Evolutionary conservation across 2,888 invertebrate genomes (phyloP).

Genomic region (Nasonia oneida): DNA sequence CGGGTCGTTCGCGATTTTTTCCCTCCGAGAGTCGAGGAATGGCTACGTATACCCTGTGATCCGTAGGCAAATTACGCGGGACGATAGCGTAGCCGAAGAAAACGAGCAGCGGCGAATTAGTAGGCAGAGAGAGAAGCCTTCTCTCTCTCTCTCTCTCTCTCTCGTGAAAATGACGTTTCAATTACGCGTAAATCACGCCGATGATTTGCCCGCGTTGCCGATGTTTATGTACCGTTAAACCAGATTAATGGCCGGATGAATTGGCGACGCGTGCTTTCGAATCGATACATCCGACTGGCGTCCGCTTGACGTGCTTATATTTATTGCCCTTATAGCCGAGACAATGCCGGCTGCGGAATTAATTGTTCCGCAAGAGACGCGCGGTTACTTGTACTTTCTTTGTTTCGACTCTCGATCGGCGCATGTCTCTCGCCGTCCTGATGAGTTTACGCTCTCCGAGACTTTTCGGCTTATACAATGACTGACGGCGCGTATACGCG

Average conservation of each 20-base stretch:
- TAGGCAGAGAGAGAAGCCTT: neutral
- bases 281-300: neutral
- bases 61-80: slow-evolving; percentile 7
- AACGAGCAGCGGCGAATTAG: slow-evolving; percentile 27
- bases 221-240: slow-evolving; percentile 61
- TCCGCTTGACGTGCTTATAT: no score
- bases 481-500: neutral
- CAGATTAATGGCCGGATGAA: slow-evolving; percentile 60
- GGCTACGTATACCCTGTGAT: neutral
- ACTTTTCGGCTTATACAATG: neutral
- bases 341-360: neutral
- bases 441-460: neutral
- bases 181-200: slow-evolving; percentile 64
- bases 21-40: neutral
- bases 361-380: neutral
- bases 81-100: neutral
- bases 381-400: neutral
- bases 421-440: neutral
- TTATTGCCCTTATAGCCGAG: neutral
- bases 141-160: neutral
- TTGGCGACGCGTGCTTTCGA: neutral
- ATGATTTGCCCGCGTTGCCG: slow-evolving; percentile 33
- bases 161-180: slow-evolving; percentile 60
- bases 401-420: neutral
- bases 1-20: neutral